Base-by-base conservation (phyloP, 2,113 vertebrate genomes). In the Candoia aspera region DNA sequence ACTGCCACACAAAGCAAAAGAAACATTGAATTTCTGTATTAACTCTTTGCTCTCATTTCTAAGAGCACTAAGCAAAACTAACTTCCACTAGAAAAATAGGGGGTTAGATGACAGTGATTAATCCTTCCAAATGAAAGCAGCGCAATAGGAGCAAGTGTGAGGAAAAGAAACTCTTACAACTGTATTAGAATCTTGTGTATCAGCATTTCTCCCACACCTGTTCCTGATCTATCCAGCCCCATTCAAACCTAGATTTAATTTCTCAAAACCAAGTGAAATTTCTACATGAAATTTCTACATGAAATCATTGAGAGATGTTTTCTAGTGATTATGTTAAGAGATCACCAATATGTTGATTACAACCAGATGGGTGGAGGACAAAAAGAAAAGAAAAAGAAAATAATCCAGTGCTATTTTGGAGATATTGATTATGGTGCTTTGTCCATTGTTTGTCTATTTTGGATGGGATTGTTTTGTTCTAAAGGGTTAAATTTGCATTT, bases 41-140 rank as follows among this genome's bases (percentile, higher is more conserved):
- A 33, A 73, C 37, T 68, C 19, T 92, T 87, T 90, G 86, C n/a
- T n/a, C n/a, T n/a, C 26, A 90, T 84, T 86, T 92, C 85, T 8
- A 90, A 9, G 59, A 84, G 1, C 6, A 4, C 12, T 8, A 0
- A 0, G 37, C 29, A 83, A 23, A 93, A 59, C 17, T 49, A 37
- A 91, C 62, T 8, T 91, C 90, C 84, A 79, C 86, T 84, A 87
- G 46, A 91, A 42, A 11, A 60, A 0, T 90, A 92, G 26, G 29
- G 49, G 84, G 93, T 57, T 57, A 91, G 53, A 26, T 68, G 0
- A 42, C 12, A 73, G 84, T n/a, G 58, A 89, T 83, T 64, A 94
- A 84, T n/a, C 84, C 91, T 60, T 12, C 64, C 90, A 73, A 54
- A 15, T n/a, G 5, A 54, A 73, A 73, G n/a, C 6, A 79, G 23